A percentile compares a stretch with the other conserved stretches of the same genome.
Conservation (phyloP, 1,140 invertebrate genomes). For the Scaptomyza graminum region DNA sequence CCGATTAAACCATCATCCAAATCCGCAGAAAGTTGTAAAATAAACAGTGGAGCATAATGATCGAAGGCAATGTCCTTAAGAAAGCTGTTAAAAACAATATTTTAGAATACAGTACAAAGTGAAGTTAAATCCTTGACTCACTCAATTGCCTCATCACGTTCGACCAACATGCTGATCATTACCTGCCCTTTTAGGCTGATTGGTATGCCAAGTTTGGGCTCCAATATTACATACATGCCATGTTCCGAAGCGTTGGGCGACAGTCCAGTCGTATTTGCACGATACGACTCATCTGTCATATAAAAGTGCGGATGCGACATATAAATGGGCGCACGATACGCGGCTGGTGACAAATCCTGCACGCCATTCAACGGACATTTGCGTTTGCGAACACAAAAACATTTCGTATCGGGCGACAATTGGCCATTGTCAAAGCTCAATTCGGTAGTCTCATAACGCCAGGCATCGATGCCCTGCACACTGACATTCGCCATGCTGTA, state of each 20-base stretch:
- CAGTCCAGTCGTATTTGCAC: conserved; percentile 88
- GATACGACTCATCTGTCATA: conserved; percentile 88
- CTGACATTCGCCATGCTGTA: conserved; percentile 72
- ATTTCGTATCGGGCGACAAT: conserved; percentile 63
- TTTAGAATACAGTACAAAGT: not conserved
- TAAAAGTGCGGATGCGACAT: conserved; percentile 95
- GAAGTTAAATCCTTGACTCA: conserved; percentile 69
- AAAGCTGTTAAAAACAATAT: not conserved
- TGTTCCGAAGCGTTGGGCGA: conserved; percentile 88
- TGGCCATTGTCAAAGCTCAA: conserved; percentile 88
- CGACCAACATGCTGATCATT: conserved; percentile 89
- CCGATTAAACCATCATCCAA: conserved; percentile 41
- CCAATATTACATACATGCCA: conserved; percentile 88
- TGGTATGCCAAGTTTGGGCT: conserved; percentile 90
- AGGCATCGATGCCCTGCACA: conserved; percentile 85
- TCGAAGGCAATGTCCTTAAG: conserved; percentile 59
- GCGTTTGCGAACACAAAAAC: conserved; percentile 67
- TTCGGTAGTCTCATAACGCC: conserved; percentile 86
- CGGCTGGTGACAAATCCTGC: conserved; percentile 88
- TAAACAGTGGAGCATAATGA: conserved; percentile 66
- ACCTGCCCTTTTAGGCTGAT: conserved; percentile 87
- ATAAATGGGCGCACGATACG: conserved; percentile 90
- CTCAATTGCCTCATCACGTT: conserved; percentile 85
- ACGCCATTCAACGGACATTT: conserved; percentile 84
- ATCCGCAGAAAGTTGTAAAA: conserved; percentile 45